Base-by-base conservation (phyloP, 2,113 vertebrate species). In the Notothenia rossii region DNA sequence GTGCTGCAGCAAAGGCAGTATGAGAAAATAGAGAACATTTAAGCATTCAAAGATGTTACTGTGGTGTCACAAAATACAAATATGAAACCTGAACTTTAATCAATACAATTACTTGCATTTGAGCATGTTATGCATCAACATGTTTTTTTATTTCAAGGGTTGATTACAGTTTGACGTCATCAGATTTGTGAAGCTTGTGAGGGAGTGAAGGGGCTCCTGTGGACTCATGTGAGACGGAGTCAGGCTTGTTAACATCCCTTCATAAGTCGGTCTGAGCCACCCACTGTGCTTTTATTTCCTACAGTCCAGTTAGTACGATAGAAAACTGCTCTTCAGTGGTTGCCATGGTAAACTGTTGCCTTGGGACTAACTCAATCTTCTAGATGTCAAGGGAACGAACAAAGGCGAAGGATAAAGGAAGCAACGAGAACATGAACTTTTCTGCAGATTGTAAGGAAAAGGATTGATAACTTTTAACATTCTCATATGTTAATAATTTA, bases 341-440 rank as follows among this genome's bases (percentile, higher is more conserved):
- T 92, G 54, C 87, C 82, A 93, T 91, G 88, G 88, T 79, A 82
- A 92, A 76, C 58, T 54, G 82, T 78, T 72, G 81, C 85, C 63
- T 88, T 77, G 74, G 62, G n/a, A 80, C 61, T 61, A 68, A 73
- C 59, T 75, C 29, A 61, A 43, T 53, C 68, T 76, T 75, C 1
- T 17, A 62, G 45, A 75, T 61, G 77, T 56, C 58, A 14, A 75
- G 36, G 46, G 46, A 72, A 36, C 33, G 3, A 50, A 6, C 1
- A 13, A 81, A 59, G 54, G 45, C 15, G 43, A 66, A 70, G 22
- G 20, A 78, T 81, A 54, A 54, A 29, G 53, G 70, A 75, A 54
- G 43, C 56, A 20, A 58, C 60, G 55, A 71, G 22, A 68, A 60
- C 40, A 14, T 54, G 17, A 62, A 51, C 33, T 53, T 75, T 64